Evolutionary conservation across 1,140 invertebrate genomes (phyloP).

Genomic region (Drosophila oshimai): DNA sequence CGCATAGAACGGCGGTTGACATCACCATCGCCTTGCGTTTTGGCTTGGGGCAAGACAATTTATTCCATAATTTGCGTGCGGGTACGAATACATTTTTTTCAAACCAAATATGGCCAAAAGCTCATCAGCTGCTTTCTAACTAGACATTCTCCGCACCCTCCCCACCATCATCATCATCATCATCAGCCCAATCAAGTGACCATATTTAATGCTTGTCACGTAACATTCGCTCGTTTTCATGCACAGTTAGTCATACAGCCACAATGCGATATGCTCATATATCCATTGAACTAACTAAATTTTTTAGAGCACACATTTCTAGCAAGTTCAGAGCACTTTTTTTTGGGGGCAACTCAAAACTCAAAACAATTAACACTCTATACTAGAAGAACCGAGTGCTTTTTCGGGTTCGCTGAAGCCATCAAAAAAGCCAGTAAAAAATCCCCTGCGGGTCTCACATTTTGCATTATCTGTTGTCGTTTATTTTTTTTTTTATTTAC

Average conservation of each 20-base stretch:
- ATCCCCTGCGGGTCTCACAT: conserved; percentile 6
- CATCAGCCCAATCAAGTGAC: conserved; percentile 11
- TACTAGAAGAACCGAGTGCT: conserved; percentile 16
- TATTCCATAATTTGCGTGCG: conserved; percentile 38
- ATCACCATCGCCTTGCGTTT: conserved; percentile 17
- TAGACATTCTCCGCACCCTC: conserved; percentile 10
- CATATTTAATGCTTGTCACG: conserved; percentile 67
- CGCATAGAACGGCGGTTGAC: conserved; percentile 18
- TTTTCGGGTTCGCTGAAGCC: conserved; percentile 25
- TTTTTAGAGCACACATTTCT: conserved; percentile 15
- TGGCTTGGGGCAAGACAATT: conserved; percentile 16
- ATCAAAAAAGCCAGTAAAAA: conserved; percentile 22
- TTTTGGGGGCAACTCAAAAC: conserved; percentile 18
- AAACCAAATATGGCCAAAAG: conserved; percentile 62
- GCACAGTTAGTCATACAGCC: conserved; percentile 64
- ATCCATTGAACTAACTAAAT: conserved; percentile 26
- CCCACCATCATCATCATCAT: too few species aligned
- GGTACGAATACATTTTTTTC: conserved; percentile 17
- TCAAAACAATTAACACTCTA: conserved; percentile 34
- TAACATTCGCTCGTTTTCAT: conserved; percentile 63
- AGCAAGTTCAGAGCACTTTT: conserved; percentile 3
- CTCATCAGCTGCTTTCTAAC: conserved; percentile 69
- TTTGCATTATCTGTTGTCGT: conserved; percentile 34
- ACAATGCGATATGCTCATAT: conserved; percentile 6
- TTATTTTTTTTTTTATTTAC: conserved; percentile 43